Conservation (phyloP, 2,888 invertebrate genomes). For the Stratiomys singularior region DNA sequence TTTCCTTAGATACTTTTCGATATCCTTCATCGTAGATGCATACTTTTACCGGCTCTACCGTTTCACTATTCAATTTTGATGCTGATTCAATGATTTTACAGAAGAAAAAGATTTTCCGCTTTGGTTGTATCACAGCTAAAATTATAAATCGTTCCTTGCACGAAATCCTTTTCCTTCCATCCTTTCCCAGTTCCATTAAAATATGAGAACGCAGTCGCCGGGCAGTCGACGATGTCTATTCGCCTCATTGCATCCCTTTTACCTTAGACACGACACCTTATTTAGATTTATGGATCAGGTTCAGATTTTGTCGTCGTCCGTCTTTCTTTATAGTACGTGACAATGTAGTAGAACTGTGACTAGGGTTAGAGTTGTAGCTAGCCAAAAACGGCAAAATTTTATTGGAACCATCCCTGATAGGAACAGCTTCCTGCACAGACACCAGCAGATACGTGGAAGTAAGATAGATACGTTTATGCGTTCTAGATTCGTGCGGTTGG, state of each 20-base stretch:
- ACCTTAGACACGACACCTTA: conserved; percentile 52
- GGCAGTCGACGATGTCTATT: conserved; percentile 41
- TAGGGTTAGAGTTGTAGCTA: neutral
- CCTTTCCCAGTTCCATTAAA: neutral
- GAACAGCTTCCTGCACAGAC: conserved; percentile 12
- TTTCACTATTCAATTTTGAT: conserved; percentile 8
- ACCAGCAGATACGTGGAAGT: neutral
- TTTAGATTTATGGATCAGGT: conserved; percentile 51
- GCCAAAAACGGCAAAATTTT: conserved; percentile 42
- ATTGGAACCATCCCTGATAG: conserved; percentile 27
- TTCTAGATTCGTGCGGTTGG: conserved; percentile 35
- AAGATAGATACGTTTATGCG: conserved; percentile 21
- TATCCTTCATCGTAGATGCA: conserved; percentile 2
- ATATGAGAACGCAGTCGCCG: neutral
- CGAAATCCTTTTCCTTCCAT: conserved; percentile 5
- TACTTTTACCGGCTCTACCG: conserved; percentile 13
- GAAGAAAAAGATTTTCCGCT: conserved; percentile 48
- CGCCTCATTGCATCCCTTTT: conserved; percentile 51
- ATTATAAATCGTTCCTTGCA: conserved; percentile 36
- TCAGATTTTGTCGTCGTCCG: conserved; percentile 44
- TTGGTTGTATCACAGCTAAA: neutral
- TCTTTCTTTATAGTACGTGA: conserved; percentile 44
- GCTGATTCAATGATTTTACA: conserved; percentile 32
- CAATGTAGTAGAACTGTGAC: neutral
- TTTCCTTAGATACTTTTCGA: conserved; percentile 28